These are phyloP conservation scores for Ochropleura leucogaster DNA, from an alignment of 2,888 invertebrate species.

Conservation along the genomic window DNA sequence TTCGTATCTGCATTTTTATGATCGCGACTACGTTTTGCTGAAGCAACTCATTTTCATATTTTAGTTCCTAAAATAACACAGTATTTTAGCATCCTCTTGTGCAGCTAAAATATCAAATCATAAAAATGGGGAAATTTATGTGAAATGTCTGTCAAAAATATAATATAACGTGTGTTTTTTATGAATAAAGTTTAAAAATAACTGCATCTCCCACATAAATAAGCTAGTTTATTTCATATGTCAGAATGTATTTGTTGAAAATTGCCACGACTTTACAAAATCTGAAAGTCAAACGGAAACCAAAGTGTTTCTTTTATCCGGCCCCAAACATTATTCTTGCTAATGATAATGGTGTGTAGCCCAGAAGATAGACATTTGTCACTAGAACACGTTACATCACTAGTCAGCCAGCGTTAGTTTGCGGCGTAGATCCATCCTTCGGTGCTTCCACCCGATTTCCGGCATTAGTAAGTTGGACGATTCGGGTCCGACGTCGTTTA, in stretches of 20 bases:
- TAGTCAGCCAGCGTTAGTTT: conserved; percentile 52
- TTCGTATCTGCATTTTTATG: conserved; percentile 66
- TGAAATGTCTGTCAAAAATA: neutral
- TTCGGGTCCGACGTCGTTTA: conserved; percentile 50
- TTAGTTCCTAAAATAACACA: conserved; percentile 53
- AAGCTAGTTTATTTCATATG: conserved; percentile 7
- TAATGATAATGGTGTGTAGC: conserved; percentile 60
- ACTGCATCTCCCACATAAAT: neutral
- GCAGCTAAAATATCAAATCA: conserved; percentile 32
- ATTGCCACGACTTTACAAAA: neutral
- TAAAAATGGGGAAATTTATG: conserved; percentile 1
- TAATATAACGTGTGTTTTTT: neutral
- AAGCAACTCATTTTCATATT: conserved; percentile 61
- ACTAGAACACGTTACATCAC: conserved; percentile 56
- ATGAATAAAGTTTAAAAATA: neutral
- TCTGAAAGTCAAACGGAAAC: conserved; percentile 1
- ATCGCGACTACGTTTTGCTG: conserved; percentile 52
- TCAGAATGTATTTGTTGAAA: neutral
- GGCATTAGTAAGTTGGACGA: conserved; percentile 57
- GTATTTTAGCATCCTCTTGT: conserved; percentile 35
- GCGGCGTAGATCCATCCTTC: conserved; percentile 54
- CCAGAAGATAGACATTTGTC: conserved; percentile 64
- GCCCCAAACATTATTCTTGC: conserved; percentile 46
- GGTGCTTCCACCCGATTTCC: conserved; percentile 61
- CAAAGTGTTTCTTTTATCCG: conserved; percentile 25